Evolutionary conservation across 2,797 vertebrate species (phyloP).

Genomic region (Bovichtus diacanthus): DNA sequence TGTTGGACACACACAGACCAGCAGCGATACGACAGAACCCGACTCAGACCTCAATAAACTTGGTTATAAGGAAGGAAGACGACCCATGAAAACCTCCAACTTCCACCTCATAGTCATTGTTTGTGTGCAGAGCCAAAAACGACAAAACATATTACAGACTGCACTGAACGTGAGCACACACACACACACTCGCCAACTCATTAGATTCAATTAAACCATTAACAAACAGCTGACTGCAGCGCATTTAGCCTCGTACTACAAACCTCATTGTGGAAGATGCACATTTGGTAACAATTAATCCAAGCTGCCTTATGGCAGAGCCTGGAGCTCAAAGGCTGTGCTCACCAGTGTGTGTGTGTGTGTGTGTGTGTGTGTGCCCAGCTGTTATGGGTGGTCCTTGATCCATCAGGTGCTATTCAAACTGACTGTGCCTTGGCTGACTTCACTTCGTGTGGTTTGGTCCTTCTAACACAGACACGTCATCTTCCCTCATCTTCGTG

Average conservation of each 20-base stretch:
- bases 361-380: constrained; percentile 10
- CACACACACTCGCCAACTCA: too few species aligned
- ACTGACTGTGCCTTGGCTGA: constrained; percentile 40
- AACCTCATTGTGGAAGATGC: constrained; percentile 33
- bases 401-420: constrained; percentile 51
- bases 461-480: constrained; percentile 21
- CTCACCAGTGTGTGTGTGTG: neutral
- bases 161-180: too few species aligned
- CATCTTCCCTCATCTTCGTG: too few species aligned
- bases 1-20: neutral
- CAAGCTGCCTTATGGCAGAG: constrained; percentile 20
- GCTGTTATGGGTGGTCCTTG: constrained; percentile 41
- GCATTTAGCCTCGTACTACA: constrained; percentile 26
- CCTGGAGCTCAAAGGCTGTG: constrained; percentile 17
- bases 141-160: constrained; percentile 14
- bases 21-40: neutral
- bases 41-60: too few species aligned
- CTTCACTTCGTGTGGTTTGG: constrained; percentile 24
- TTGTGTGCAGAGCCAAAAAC: constrained; percentile 9
- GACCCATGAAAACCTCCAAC: neutral
- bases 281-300: constrained; percentile 67
- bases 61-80: neutral
- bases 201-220: constrained; percentile 42
- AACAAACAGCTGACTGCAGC: constrained; percentile 57
- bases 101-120: neutral